Percentiles rank a stretch among this genome's conserved stretches.
phyloP scores from a whole-genome alignment of 2,113 vertebrate genomes.

The Glaucidium brasilianum region DNA sequence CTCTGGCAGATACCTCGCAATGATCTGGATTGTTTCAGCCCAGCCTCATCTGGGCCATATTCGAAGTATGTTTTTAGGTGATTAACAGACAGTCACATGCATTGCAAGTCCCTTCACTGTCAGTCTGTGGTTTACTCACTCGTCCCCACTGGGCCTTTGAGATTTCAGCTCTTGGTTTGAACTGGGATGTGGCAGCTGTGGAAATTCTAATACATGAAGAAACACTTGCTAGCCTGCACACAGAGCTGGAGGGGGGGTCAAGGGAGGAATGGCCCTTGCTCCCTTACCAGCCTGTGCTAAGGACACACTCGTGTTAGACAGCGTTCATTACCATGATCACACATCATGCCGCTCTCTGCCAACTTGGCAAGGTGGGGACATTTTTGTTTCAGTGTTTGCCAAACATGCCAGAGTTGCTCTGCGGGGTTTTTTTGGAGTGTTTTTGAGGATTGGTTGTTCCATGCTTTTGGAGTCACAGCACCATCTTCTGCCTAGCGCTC shows the following conservation, averaged over 20 bases:
- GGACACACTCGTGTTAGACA: background rate
- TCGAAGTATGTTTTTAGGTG: background rate
- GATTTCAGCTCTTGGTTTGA: background rate
- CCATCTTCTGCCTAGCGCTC: background rate
- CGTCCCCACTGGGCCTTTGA: background rate
- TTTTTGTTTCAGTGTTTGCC: background rate
- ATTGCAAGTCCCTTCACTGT: background rate
- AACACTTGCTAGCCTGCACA: background rate
- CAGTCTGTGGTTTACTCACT: background rate
- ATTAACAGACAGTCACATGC: background rate
- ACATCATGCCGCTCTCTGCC: background rate
- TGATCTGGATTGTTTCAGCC: background rate
- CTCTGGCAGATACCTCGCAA: background rate
- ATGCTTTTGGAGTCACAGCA: background rate
- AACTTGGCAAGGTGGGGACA: background rate
- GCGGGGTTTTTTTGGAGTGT: background rate
- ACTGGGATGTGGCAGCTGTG: background rate
- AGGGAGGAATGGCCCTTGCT: background rate
- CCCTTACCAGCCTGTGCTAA: background rate
- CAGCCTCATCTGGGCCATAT: background rate
- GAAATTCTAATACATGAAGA: background rate
- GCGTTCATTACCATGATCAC: background rate
- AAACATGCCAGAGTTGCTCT: background rate
- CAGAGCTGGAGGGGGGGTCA: background rate
- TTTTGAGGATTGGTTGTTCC: background rate